These are phyloP conservation scores for Dasypolia templi DNA, from an alignment of 2,888 invertebrate genomes.

Conservation along the genomic window DNA sequence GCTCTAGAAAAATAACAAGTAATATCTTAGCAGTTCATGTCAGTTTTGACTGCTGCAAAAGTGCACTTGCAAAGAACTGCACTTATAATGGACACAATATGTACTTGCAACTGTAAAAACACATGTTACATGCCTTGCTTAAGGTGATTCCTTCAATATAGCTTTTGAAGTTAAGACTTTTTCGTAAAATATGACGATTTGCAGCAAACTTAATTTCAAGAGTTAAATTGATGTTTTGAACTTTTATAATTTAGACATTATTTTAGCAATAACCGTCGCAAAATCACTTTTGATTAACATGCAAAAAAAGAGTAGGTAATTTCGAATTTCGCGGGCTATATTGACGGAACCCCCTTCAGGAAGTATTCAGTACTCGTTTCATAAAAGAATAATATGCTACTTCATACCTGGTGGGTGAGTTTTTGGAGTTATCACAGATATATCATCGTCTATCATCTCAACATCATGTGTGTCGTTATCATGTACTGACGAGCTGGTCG, in stretches of 20 bases:
- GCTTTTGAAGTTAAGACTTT: background rate
- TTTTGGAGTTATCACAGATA: conserved; percentile 91
- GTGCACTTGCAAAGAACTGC: background rate
- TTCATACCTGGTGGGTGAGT: conserved; percentile 89
- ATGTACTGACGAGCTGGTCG: conserved; percentile 74
- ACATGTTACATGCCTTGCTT: background rate
- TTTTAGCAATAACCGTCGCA: background rate
- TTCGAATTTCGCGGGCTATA: background rate
- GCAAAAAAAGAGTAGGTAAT: background rate
- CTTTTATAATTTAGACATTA: background rate
- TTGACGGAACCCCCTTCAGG: background rate
- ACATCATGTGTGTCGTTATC: conserved; percentile 91
- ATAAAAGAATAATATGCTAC: background rate
- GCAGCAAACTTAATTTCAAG: background rate
- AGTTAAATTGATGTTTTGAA: background rate
- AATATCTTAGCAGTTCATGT: background rate
- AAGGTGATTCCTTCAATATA: background rate
- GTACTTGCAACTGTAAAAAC: background rate
- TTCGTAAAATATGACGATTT: background rate
- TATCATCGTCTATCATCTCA: conserved; percentile 93
- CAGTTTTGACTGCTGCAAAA: background rate
- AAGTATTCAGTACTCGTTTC: background rate
- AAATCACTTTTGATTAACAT: background rate
- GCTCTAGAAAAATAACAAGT: background rate
- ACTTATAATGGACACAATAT: background rate